Conservation (phyloP, 2,797 vertebrate genomes). For the Gallinago solitaria region DNA sequence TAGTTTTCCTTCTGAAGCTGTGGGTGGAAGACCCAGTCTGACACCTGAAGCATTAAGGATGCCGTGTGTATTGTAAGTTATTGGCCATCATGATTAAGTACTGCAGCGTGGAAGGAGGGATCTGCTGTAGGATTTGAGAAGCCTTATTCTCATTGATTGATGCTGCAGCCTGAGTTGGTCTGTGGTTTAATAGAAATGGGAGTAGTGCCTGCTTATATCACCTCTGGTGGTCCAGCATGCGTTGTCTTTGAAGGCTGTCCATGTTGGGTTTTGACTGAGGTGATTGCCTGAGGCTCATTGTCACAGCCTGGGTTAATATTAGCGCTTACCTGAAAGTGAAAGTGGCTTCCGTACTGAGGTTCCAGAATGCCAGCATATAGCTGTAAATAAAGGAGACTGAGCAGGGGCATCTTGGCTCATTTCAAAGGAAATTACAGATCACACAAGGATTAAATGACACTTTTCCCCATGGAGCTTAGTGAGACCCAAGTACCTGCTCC, state of each 20-base stretch:
- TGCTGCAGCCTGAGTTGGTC: background rate
- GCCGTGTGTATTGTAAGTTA: background rate
- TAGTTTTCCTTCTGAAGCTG: background rate
- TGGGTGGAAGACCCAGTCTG: background rate
- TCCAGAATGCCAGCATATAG: background rate
- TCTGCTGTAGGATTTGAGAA: background rate
- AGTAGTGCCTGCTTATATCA: background rate
- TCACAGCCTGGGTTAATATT: background rate
- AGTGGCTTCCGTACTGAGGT: background rate
- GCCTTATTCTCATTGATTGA: background rate
- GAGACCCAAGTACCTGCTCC: background rate
- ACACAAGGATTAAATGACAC: background rate
- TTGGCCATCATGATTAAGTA: background rate
- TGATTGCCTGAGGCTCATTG: background rate
- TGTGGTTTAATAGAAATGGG: background rate
- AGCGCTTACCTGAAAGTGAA: background rate
- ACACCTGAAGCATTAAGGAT: background rate
- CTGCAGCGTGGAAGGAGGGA: background rate
- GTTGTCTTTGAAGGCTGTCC: background rate
- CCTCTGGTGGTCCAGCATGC: background rate
- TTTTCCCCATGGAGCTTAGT: background rate
- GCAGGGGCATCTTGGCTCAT: background rate
- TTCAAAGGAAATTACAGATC: background rate
- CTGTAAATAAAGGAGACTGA: background rate
- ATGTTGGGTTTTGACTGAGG: background rate